Percentiles rank a stretch among this genome's conserved stretches.
Evolutionary conservation across 30 jellyfish, hydroid and myxozoan species (phyloP).

Genomic region (Aurelia sp.): DNA sequence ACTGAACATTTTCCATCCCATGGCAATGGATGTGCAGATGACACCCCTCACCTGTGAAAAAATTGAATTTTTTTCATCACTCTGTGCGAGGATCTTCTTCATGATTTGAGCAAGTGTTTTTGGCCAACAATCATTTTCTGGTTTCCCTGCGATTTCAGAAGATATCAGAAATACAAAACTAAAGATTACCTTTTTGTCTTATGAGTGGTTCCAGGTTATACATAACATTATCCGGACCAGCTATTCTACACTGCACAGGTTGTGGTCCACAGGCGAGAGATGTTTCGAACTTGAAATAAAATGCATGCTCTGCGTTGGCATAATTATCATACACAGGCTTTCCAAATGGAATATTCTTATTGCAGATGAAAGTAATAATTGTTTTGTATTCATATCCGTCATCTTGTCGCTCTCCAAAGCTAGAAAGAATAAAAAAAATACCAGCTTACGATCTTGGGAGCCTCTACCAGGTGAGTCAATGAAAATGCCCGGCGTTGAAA

Average conservation of each 20-base stretch:
- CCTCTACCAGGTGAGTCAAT: too few relatives aligned
- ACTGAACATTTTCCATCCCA: too few relatives aligned
- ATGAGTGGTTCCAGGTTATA: conserved; percentile 80
- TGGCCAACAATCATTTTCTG: too few relatives aligned
- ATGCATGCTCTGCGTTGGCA: neutral
- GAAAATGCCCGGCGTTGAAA: too few relatives aligned
- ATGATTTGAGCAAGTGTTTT: too few relatives aligned
- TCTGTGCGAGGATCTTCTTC: too few relatives aligned
- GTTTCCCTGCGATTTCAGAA: too few relatives aligned
- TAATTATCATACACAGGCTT: conserved; percentile 36
- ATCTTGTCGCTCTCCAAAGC: conserved; percentile 65
- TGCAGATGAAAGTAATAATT: conserved; percentile 49
- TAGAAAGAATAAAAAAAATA: conserved; percentile 15
- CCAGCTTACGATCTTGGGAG: neutral
- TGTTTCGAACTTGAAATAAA: conserved; percentile 57
- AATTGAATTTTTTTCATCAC: too few relatives aligned
- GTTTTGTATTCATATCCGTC: conserved; percentile 69
- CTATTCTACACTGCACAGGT: conserved; percentile 74
- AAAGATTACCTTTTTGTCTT: conserved; percentile 63
- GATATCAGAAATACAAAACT: neutral
- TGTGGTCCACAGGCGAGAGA: conserved; percentile 84
- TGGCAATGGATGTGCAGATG: too few relatives aligned
- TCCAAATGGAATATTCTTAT: conserved; percentile 60
- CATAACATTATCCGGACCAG: conserved; percentile 68
- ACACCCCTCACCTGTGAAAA: too few relatives aligned